Conservation (phyloP, 2,797 vertebrate species). For the Melanotaenia boesemani region DNA sequence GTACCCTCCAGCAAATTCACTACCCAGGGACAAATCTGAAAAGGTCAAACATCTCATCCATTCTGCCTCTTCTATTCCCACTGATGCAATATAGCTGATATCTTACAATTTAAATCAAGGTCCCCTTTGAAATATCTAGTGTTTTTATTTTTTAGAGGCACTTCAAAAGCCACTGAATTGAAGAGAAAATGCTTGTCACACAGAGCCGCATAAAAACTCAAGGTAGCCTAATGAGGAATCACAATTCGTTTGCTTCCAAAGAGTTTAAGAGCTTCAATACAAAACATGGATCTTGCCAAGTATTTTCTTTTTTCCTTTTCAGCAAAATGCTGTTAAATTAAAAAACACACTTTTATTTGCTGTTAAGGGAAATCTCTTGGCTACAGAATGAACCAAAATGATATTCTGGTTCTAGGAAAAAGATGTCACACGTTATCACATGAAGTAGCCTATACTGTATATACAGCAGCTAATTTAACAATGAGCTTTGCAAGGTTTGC, state of each 20-base stretch:
- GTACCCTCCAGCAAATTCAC: conserved; percentile 80
- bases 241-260: conserved; percentile 11
- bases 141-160: conserved; percentile 22
- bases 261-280: conserved; percentile 3
- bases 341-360: not conserved
- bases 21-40: conserved; percentile 79
- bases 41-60: conserved; percentile 84
- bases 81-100: conserved; percentile 77
- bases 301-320: not conserved
- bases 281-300: conserved; percentile 1
- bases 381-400: not conserved
- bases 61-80: conserved; percentile 69
- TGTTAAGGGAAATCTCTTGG: not conserved
- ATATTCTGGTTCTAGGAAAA: not conserved
- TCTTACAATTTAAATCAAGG: conserved; percentile 72
- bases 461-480: not conserved
- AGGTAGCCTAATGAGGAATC: conserved; percentile 10
- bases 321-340: conserved; percentile 8
- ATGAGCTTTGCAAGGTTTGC: not conserved
- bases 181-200: conserved; percentile 2
- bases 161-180: conserved; percentile 36
- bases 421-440: not conserved
- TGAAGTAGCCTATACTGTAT: not conserved
- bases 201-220: conserved; percentile 7
- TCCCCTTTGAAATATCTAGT: conserved; percentile 68